Evolutionary conservation across 2,797 vertebrate genomes (phyloP), one percentile per base, ranked within the genome.

Genomic region (Gobio occitaniae): DNA sequence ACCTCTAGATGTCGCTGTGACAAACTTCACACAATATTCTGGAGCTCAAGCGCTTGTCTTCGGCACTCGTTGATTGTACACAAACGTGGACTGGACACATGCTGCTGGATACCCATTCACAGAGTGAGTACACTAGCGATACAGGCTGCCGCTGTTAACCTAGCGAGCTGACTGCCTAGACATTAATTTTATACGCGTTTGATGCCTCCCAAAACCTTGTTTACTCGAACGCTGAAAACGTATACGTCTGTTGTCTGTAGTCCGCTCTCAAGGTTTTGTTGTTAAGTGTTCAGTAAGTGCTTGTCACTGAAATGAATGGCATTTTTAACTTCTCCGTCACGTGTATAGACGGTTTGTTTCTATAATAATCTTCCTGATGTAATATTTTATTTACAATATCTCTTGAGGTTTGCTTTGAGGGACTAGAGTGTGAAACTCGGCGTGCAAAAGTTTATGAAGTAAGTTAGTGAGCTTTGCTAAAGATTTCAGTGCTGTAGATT

Each of bases 1-100:
- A 50, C 84, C 84, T 86, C 25, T 81, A 82, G 84, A 69, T 81
- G 84, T 29, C 84, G 71, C 84, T 86, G 71, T 86, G 38, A 77
- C 19, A 11, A 70, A 29, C 9, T 0, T 21, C 17, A 29, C 29
- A 19, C 56, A 36, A 8, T 36, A 0, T 44, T 59, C 17, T 44
- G 3, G 48, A 41, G 48, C 70, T n/a, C 0, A 47, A 48, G 50
- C 25, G 50, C 63, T 77, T 41, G 38, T 75, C 69, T 80, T 80
- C 15, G 32, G 59, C 21, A 36, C n/a, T 85, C 66, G 84, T 85
- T 75, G 61, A 15, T 32, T 76, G n/a, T 47, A 59, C 8, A 69
- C 32, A n/a, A 56, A 54, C 1, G 25, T 29, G 19, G 4, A 48
- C 10, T 17, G 68, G 41, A 41, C 11, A 7, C 59, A n/a, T n/a